Percentiles rank a stretch among this genome's conserved stretches.
Conservation (phyloP, 2,113 vertebrate genomes). For the Dromiciops gliroides region DNA sequence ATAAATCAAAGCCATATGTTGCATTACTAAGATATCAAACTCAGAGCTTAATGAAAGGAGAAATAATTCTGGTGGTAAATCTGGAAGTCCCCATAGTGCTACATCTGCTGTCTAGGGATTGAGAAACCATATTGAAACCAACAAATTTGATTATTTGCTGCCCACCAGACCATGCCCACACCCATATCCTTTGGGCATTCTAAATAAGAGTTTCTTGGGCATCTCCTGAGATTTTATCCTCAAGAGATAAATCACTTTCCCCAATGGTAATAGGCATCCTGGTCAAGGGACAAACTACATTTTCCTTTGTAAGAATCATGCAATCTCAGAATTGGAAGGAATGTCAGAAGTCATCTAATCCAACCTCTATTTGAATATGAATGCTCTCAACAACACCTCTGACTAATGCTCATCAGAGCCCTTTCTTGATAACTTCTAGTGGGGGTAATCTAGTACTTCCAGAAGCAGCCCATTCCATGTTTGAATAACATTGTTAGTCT, state of each 20-base stretch:
- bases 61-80: conserved; percentile 70
- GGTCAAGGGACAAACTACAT: not conserved
- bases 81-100: conserved; percentile 54
- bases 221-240: not conserved
- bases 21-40: conserved; percentile 74
- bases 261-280: not conserved
- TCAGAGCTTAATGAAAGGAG: conserved; percentile 81
- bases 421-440: not conserved
- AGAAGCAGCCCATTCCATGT: not conserved
- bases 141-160: not conserved
- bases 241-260: not conserved
- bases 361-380: not conserved
- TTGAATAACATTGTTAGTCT: too few species aligned
- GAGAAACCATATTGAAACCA: not conserved
- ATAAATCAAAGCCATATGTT: conserved; percentile 82
- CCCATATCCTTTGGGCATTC: not conserved
- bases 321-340: not conserved
- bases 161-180: not conserved
- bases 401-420: not conserved
- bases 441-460: not conserved
- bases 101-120: conserved; percentile 63
- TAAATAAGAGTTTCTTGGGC: not conserved
- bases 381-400: not conserved
- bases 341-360: not conserved
- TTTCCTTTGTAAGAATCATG: not conserved